Base-by-base conservation (phyloP, 2,888 invertebrate species). In the Lasius fuliginosus region DNA sequence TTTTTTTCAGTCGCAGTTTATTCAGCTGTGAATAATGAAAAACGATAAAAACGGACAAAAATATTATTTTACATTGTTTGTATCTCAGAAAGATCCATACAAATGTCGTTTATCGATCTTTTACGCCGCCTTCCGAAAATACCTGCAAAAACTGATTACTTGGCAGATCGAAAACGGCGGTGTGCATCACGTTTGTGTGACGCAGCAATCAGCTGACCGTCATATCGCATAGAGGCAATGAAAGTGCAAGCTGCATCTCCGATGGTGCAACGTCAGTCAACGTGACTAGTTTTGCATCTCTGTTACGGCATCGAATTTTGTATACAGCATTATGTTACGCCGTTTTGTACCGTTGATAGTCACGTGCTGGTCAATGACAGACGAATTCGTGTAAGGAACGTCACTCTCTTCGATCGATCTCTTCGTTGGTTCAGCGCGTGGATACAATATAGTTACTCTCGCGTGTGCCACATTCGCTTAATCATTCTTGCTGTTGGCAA, bases 241-340 rank as follows among this genome's bases (percentile, higher is more conserved):
- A 85, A 85, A 87, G 67, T 75, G 87, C 75, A 86, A 87, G 86
- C 27, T 67, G 83, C 73, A 60, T 27, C 27, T 40, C 11, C 27
- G 74, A 85, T 84, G 83, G 77, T 86, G 89, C 83, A 89, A 88
- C 62, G 12, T 46, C 69, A 53, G 40, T 30, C 56, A 65, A 33
- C 23, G 58, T 36, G 58, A 69, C 36, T 53, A 56, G 60, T 81
- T 76, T 23, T 58, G 53, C 56, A 64, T 60, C 33, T 58, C 27
- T 27, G 33, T 84, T 82, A 65, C 79, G 76, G 82, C 74, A 73
- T 85, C 58, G 75, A 73, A 67, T 85, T 73, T 62, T 56, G 40
- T 73, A 81, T n/a, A 85, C 18, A 33, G 62, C 23, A 3, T 40
- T 12, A 6, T 23, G 30, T n/a, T 27, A 27, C 49, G 42, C 5